These are phyloP conservation scores for Lepidurus apus DNA, from an alignment of 1,140 invertebrate genomes.

Conservation along the genomic window DNA sequence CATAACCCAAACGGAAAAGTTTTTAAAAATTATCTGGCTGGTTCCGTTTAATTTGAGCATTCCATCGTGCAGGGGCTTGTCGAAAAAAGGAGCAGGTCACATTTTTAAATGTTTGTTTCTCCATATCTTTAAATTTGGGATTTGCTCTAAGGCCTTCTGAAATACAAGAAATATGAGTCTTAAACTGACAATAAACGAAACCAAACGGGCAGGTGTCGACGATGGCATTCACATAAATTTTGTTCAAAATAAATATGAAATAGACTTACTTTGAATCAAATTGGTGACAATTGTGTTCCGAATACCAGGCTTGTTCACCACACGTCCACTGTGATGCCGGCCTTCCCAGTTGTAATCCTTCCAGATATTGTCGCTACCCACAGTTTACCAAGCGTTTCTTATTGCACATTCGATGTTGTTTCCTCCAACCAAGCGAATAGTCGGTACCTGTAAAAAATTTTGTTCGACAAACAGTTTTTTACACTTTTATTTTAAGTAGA, in stretches of 20 bases:
- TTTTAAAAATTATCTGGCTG: no score
- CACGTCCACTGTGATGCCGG: background rate
- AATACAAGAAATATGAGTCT: background rate
- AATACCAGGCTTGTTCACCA: background rate
- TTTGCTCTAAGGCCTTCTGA: background rate
- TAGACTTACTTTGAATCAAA: background rate
- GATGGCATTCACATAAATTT: background rate
- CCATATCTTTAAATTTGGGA: background rate
- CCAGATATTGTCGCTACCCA: background rate
- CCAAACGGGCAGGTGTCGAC: background rate
- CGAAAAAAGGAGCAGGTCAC: background rate
- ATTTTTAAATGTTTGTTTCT: background rate
- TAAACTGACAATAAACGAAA: background rate
- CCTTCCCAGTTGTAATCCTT: background rate
- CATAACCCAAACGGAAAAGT: no score
- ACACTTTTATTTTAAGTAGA: background rate
- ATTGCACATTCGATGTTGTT: background rate
- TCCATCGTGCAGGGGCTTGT: background rate
- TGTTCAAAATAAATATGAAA: background rate
- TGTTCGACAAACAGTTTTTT: background rate
- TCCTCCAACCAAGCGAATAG: background rate
- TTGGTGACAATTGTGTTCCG: background rate
- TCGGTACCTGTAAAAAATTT: background rate
- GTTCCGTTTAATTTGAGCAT: no score
- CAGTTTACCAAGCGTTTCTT: background rate